Conservation (phyloP, 2,888 invertebrate genomes). For the Sesia apiformis region DNA sequence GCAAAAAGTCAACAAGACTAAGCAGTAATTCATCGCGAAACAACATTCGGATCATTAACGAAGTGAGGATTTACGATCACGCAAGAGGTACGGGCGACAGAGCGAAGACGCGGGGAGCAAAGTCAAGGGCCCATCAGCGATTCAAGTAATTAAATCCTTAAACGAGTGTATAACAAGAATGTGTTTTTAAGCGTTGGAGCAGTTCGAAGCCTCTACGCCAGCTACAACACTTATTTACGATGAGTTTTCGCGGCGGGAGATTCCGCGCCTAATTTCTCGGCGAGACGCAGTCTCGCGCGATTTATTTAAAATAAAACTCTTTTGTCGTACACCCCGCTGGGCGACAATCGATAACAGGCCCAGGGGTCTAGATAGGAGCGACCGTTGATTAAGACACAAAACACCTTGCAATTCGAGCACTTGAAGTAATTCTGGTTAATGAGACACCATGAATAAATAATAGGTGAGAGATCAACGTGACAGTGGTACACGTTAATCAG, state of each 20-base stretch:
- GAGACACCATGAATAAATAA: neutral
- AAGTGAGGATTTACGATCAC: conserved; percentile 67
- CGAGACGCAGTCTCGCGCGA: conserved; percentile 67
- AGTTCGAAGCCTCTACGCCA: conserved; percentile 31
- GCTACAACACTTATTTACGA: conserved; percentile 67
- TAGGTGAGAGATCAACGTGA: too few relatives aligned
- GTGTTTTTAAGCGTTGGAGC: conserved; percentile 50
- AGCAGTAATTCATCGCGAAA: conserved; percentile 61
- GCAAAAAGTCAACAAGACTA: conserved; percentile 58
- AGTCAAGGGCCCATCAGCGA: conserved; percentile 40
- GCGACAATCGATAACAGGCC: conserved; percentile 60
- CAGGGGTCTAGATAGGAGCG: conserved; percentile 52
- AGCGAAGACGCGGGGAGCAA: conserved; percentile 21
- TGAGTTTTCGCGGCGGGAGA: conserved; percentile 69
- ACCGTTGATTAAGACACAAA: conserved; percentile 58
- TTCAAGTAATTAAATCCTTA: conserved; percentile 70
- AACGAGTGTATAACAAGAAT: conserved; percentile 70
- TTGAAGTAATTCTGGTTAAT: neutral
- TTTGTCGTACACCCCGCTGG: conserved; percentile 62
- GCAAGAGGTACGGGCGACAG: conserved; percentile 28
- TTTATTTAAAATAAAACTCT: conserved; percentile 68
- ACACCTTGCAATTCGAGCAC: conserved; percentile 27
- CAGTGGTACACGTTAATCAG: too few relatives aligned
- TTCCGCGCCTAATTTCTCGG: conserved; percentile 66
- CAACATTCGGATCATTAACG: conserved; percentile 60